Percentiles rank a stretch among this genome's conserved stretches.
Evolutionary conservation across 2,888 invertebrate genomes (phyloP).

Genomic region (Branchellion lobata): DNA sequence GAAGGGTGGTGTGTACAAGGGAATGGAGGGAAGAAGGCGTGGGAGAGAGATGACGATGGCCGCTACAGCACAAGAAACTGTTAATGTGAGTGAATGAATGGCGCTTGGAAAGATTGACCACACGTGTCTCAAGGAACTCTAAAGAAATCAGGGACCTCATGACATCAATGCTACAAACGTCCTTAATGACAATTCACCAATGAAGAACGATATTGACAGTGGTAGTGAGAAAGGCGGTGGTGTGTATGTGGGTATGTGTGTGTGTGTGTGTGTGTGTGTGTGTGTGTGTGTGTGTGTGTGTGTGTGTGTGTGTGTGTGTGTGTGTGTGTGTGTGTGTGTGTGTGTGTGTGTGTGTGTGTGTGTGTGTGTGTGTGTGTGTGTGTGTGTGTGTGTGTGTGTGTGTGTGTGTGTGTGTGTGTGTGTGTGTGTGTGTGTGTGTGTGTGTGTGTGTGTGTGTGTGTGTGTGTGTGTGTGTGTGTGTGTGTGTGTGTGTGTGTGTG

Average conservation of each 20-base stretch:
- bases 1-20: neutral
- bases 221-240: neutral
- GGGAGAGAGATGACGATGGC: neutral
- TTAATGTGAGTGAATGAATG: neutral
- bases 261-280: conserved; percentile 40
- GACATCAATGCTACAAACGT: too few relatives aligned
- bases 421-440: conserved; percentile 36
- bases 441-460: conserved; percentile 38
- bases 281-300: conserved; percentile 33
- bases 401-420: conserved; percentile 34
- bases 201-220: neutral
- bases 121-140: too few relatives aligned
- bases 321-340: conserved; percentile 27
- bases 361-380: conserved; percentile 37
- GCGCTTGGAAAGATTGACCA: neutral
- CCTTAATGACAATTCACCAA: too few relatives aligned
- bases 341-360: conserved; percentile 19
- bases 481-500: conserved; percentile 11
- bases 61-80: neutral
- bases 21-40: neutral
- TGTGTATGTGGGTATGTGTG: conserved; percentile 41
- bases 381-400: conserved; percentile 39
- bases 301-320: conserved; percentile 35
- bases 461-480: conserved; percentile 36
- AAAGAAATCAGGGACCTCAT: too few relatives aligned